phyloP scores from a whole-genome alignment of 64 coral and sea anemone species.

The Dendronephthya gigantea region DNA sequence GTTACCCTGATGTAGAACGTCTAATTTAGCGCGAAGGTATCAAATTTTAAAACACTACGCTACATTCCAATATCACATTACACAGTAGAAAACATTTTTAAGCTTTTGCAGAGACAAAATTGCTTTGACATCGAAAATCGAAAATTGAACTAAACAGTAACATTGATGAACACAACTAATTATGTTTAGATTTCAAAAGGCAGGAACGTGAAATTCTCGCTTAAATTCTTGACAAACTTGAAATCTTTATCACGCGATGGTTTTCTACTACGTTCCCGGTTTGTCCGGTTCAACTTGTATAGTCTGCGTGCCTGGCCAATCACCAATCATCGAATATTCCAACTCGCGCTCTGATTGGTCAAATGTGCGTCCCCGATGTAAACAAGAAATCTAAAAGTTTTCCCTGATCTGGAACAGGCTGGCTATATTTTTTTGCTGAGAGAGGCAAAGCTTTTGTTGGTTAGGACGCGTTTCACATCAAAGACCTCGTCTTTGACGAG shows the following conservation, averaged over 20 bases:
- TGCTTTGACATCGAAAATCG: background rate
- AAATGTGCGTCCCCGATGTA: conserved; percentile 18
- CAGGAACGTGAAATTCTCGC: background rate
- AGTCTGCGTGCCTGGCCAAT: background rate
- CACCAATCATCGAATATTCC: conserved; percentile 16
- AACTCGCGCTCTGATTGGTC: conserved; percentile 33
- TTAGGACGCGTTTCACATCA: background rate
- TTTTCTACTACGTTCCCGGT: background rate
- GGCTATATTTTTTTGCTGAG: conserved; percentile 20
- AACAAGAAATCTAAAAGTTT: conserved; percentile 34
- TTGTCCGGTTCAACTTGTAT: conserved; percentile 22
- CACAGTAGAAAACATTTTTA: background rate
- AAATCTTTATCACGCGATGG: background rate
- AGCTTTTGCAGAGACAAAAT: background rate
- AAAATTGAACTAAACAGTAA: background rate
- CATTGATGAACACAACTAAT: background rate
- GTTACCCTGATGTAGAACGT: too few relatives aligned
- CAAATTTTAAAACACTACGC: too few relatives aligned
- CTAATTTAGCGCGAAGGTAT: too few relatives aligned
- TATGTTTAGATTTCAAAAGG: background rate
- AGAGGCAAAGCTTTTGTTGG: background rate
- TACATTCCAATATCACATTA: too few relatives aligned
- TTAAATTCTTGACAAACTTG: background rate
- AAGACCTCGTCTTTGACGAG: background rate
- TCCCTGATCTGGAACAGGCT: conserved; percentile 30